phyloP scores from a whole-genome alignment of 53 echinoderm and acorn worm species.

The Echinometra lucunter region DNA sequence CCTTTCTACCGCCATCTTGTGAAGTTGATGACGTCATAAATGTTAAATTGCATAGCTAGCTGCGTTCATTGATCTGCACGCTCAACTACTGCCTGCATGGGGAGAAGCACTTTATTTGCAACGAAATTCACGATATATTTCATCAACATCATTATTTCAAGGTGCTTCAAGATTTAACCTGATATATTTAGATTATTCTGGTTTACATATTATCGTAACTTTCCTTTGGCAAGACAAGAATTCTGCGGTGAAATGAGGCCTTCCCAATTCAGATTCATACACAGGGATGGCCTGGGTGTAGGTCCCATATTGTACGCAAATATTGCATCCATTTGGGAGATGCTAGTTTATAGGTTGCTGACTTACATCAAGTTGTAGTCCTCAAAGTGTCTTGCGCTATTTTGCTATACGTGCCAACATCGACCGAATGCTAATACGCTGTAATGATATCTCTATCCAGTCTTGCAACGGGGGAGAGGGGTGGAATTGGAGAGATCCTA shows the following conservation, averaged over 20 bases:
- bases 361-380: neutral
- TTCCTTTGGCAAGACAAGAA: neutral
- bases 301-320: neutral
- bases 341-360: neutral
- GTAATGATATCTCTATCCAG: neutral
- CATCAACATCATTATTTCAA: neutral
- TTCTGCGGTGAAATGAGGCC: neutral
- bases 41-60: conserved; percentile 27
- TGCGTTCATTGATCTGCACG: neutral
- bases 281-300: neutral
- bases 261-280: neutral
- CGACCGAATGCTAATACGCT: neutral
- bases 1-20: conserved; percentile 83
- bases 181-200: neutral
- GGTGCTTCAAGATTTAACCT: neutral
- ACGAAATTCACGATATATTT: conserved; percentile 1
- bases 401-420: neutral
- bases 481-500: no score
- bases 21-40: conserved; percentile 72
- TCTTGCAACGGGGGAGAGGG: no score
- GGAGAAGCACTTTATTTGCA: conserved; percentile 4
- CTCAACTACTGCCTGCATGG: neutral
- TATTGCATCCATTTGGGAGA: neutral
- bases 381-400: neutral
- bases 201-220: neutral